Conservation (phyloP, 2,888 invertebrate genomes). For the Bugulina stolonifera region DNA sequence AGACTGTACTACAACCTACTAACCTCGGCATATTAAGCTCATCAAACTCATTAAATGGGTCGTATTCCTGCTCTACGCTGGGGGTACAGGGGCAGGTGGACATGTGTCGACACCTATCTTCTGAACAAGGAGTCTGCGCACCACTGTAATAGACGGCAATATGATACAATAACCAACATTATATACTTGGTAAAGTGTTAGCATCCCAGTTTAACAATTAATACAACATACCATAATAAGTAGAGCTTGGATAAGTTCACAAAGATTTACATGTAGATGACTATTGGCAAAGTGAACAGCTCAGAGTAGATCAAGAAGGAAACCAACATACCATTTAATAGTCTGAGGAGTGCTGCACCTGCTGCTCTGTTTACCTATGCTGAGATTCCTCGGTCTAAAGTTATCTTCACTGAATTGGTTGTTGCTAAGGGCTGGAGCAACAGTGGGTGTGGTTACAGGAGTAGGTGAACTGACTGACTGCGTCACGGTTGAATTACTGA, state of each 20-base stretch:
- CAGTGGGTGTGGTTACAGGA: background rate
- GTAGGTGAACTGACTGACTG: background rate
- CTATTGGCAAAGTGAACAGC: no score
- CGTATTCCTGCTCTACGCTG: background rate
- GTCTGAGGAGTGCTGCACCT: constrained; percentile 25
- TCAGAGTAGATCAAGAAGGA: no score
- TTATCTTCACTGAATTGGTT: background rate
- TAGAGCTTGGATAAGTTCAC: background rate
- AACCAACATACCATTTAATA: background rate
- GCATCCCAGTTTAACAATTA: no score
- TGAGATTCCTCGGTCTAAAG: background rate
- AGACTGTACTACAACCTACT: no score
- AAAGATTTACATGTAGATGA: background rate
- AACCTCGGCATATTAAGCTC: constrained; percentile 16
- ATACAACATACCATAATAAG: background rate
- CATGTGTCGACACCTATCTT: background rate
- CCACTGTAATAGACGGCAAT: no score
- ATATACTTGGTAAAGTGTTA: no score
- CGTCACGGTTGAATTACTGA: background rate
- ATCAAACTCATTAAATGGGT: constrained; percentile 3
- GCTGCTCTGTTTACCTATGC: constrained; percentile 24
- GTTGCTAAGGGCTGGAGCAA: background rate
- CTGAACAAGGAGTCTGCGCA: background rate
- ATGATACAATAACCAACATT: no score
- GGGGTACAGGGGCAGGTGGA: background rate